These are phyloP conservation scores for Actenoides hombroni DNA, from an alignment of 2,113 vertebrate species.

Conservation along the genomic window DNA sequence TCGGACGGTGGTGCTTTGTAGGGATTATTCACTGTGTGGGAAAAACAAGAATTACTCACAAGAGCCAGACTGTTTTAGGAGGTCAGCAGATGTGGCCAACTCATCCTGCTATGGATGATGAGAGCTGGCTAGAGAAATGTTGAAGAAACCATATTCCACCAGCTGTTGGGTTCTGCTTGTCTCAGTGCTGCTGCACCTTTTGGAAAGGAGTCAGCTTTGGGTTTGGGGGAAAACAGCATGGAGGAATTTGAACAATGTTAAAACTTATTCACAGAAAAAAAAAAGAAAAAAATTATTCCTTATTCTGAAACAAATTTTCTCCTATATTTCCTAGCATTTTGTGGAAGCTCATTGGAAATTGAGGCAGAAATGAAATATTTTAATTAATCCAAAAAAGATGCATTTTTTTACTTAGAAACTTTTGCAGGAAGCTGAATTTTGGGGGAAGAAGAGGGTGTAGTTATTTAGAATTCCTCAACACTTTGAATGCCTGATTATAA, in stretches of 20 bases:
- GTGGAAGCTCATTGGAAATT: background rate
- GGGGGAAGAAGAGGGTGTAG: background rate
- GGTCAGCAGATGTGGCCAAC: conserved; percentile 50
- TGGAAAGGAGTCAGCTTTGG: background rate
- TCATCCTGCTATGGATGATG: background rate
- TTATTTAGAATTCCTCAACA: background rate
- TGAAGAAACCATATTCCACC: background rate
- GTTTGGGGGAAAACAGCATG: background rate
- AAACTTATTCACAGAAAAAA: background rate
- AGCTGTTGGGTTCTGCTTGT: background rate
- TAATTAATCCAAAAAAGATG: background rate
- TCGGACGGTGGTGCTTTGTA: background rate
- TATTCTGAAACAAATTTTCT: background rate
- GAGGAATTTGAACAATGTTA: background rate
- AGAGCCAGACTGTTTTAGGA: background rate
- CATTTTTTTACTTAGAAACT: background rate
- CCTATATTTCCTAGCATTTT: background rate
- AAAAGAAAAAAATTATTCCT: background rate
- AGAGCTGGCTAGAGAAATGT: background rate
- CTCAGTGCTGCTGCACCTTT: background rate
- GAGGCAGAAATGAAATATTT: background rate
- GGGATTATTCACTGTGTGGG: background rate
- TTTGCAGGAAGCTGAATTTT: background rate
- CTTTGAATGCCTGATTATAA: background rate
- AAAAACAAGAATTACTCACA: background rate